phyloP scores from a whole-genome alignment of 2,797 vertebrate species.

The Nasua narica region DNA sequence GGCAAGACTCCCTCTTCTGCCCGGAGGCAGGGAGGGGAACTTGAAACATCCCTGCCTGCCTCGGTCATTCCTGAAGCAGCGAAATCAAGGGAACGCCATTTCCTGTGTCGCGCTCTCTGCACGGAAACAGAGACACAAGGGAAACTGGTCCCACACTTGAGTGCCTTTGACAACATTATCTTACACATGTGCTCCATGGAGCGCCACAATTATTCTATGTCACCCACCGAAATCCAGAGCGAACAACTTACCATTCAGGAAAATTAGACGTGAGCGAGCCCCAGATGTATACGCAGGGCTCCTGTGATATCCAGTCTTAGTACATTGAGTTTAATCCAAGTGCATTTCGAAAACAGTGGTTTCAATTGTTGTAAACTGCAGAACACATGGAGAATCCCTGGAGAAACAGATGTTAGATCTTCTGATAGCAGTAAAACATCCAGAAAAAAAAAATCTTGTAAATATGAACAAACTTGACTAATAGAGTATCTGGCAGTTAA shows the following conservation, averaged over 20 bases:
- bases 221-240: constrained; percentile 49
- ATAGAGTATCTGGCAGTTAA: constrained; percentile 69
- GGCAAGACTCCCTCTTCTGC: not conserved
- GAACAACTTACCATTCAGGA: constrained; percentile 50
- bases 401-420: constrained; percentile 81
- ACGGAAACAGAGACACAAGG: not conserved
- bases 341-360: constrained; percentile 73
- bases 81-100: not conserved
- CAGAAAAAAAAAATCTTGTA: constrained; percentile 39
- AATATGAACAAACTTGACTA: constrained; percentile 75
- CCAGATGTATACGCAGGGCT: not conserved
- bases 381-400: constrained; percentile 75
- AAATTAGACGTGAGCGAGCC: constrained; percentile 40
- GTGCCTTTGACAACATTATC: not conserved
- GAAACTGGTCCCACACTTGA: not conserved
- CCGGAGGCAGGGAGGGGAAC: not conserved
- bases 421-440: constrained; percentile 75
- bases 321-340: constrained; percentile 74
- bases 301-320: constrained; percentile 67
- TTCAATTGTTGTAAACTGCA: constrained; percentile 75
- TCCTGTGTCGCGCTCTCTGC: rapidly evolving
- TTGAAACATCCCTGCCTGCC: not conserved
- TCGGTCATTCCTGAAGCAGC: not conserved
- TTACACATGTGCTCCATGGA: not conserved
- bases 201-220: not conserved